Conservation (phyloP, 2,888 invertebrate species). For the Apamea crenata region DNA sequence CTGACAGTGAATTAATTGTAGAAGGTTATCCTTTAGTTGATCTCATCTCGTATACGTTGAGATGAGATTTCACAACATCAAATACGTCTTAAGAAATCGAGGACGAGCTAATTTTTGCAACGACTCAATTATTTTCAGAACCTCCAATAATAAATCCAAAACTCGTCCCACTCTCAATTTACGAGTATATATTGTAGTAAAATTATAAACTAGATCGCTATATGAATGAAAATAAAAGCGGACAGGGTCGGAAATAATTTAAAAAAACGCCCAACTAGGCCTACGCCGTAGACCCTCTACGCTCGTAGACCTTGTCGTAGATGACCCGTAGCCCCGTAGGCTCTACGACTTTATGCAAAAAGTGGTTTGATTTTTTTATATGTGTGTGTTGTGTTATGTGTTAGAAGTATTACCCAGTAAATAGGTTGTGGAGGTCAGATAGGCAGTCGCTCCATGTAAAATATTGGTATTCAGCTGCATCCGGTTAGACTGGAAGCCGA, state of each 20-base stretch:
- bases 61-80: background rate
- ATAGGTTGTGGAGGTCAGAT: no score
- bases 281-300: slow-evolving; percentile 46
- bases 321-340: slow-evolving; percentile 15
- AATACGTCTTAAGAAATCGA: background rate
- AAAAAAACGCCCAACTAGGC: background rate
- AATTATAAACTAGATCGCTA: background rate
- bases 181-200: background rate
- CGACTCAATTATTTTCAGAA: background rate
- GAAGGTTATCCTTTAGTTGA: background rate
- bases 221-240: background rate
- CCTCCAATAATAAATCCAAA: background rate
- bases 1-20: background rate
- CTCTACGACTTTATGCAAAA: background rate
- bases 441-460: no score
- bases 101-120: background rate
- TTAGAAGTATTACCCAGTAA: background rate
- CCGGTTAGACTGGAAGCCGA: no score
- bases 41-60: background rate
- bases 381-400: background rate
- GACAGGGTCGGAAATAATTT: background rate
- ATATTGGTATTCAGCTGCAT: no score
- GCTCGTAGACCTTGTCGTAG: slow-evolving; percentile 31
- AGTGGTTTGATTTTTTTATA: background rate
- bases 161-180: background rate